Evolutionary conservation across 2,113 vertebrate species (phyloP).

Genomic region (Fukomys damarensis): DNA sequence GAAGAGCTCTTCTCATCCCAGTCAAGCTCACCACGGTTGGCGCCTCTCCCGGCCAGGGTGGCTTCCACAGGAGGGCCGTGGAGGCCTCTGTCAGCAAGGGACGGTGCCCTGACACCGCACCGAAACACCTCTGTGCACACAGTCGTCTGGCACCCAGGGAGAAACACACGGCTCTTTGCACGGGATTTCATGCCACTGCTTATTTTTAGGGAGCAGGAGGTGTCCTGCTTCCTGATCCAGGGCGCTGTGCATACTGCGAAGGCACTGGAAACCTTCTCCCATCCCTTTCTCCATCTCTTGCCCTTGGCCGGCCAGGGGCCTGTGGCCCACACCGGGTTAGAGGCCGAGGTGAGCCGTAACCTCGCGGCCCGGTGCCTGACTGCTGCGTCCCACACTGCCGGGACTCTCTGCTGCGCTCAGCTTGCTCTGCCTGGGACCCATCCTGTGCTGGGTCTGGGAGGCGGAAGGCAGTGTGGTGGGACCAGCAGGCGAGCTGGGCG

Average conservation of each 20-base stretch:
- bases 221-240: neutral
- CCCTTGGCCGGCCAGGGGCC: neutral
- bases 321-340: neutral
- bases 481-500: neutral
- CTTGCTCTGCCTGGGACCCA: neutral
- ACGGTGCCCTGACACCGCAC: neutral
- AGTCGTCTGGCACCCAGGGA: neutral
- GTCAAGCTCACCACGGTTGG: neutral
- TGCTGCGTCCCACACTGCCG: neutral
- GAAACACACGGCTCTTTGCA: neutral
- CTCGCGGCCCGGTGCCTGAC: neutral
- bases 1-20: no score
- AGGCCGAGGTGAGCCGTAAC: neutral
- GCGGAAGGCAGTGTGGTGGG: neutral
- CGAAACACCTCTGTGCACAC: neutral
- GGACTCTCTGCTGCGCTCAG: neutral
- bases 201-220: neutral
- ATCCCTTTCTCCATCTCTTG: neutral
- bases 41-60: neutral
- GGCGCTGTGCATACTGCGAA: neutral
- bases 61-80: fast-evolving
- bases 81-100: neutral
- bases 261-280: neutral
- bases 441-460: neutral
- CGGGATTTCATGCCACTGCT: neutral